These are phyloP conservation scores for Diploscapter pachys DNA, from an alignment of 1,140 invertebrate genomes.

Conservation along the genomic window DNA sequence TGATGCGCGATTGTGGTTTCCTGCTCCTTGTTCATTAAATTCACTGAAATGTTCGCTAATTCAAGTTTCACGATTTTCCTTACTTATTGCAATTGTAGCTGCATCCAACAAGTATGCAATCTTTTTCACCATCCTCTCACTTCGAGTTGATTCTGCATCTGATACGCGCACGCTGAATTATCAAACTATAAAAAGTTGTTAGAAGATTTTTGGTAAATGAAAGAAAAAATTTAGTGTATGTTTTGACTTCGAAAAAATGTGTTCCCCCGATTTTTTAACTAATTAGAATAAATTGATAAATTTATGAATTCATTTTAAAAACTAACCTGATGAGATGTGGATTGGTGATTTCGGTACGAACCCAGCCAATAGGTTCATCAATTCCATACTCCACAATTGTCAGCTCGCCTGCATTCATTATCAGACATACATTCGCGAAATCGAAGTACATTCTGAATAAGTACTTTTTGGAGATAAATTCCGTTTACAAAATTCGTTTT, in stretches of 20 bases:
- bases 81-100: conserved; percentile 81
- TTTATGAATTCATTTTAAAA: no score
- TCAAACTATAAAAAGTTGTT: no score
- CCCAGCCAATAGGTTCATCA: conserved; percentile 64
- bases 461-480: no score
- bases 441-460: conserved; percentile 76
- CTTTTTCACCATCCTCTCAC: conserved; percentile 65
- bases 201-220: no score
- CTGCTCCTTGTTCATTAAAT: conserved; percentile 73
- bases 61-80: conserved; percentile 31
- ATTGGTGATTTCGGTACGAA: conserved; percentile 91
- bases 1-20: conserved; percentile 81
- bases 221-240: no score
- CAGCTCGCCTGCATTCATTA: conserved; percentile 73
- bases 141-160: no score
- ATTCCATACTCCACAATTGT: conserved; percentile 70
- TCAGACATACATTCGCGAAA: conserved; percentile 76
- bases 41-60: conserved; percentile 65
- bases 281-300: no score
- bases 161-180: no score
- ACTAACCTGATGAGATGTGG: conserved; percentile 85
- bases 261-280: no score
- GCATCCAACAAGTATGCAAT: conserved; percentile 90
- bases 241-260: no score
- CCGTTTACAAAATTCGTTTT: background rate